Percentiles rank a stretch among this genome's conserved stretches.
Evolutionary conservation across 2,888 invertebrate genomes (phyloP).

Genomic region (Meghimatium bilineatum): DNA sequence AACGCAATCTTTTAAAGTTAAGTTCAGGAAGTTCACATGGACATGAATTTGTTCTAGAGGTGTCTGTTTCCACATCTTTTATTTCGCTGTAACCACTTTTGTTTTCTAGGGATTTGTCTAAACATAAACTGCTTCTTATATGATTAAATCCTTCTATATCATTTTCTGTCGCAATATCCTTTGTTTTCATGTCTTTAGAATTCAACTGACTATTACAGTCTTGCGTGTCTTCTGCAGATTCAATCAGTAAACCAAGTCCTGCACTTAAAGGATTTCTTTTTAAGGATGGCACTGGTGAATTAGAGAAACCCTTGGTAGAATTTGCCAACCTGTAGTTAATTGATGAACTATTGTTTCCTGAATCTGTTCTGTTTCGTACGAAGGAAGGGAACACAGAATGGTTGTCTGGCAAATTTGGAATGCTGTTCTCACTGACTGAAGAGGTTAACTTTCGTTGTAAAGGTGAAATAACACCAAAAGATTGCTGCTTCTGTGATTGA

Average conservation of each 20-base stretch:
- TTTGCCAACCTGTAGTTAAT: background rate
- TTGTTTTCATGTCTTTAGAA: background rate
- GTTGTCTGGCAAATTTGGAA: background rate
- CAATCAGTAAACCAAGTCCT: background rate
- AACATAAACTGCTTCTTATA: background rate
- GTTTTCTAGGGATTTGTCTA: background rate
- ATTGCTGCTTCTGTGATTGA: conserved; percentile 8
- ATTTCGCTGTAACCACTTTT: conserved; percentile 18
- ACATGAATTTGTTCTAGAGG: background rate
- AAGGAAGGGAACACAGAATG: background rate
- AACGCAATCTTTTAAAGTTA: conserved; percentile 1
- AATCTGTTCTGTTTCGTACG: conserved; percentile 9
- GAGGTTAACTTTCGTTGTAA: background rate
- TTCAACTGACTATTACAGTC: too few relatives aligned
- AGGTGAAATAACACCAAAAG: background rate
- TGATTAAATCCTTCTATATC: background rate
- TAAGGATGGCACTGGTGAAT: background rate
- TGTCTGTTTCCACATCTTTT: background rate
- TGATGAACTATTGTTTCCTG: conserved; percentile 25
- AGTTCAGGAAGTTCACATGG: background rate
- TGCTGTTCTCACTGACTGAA: conserved; percentile 14
- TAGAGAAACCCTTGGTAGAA: background rate
- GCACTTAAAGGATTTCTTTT: background rate
- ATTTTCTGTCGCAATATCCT: background rate
- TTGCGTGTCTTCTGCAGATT: background rate